Percentiles rank a stretch among this genome's conserved stretches.
These are phyloP conservation scores for Propithecus deckenii DNA, from an alignment of 2,797 vertebrate species.

Conservation along the genomic window DNA sequence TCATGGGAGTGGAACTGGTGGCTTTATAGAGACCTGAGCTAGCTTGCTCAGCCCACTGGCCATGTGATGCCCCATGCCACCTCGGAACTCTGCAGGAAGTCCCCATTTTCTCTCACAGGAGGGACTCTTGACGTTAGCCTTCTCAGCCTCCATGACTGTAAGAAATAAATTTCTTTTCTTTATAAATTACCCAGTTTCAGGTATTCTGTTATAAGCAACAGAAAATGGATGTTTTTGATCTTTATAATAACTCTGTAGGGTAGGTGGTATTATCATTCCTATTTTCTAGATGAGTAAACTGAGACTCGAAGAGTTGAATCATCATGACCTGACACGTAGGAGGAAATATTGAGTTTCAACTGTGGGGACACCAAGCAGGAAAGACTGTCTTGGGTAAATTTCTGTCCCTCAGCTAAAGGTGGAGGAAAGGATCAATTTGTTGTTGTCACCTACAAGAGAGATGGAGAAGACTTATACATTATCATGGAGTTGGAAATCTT, in stretches of 20 bases:
- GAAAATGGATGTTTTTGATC: neutral
- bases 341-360: neutral
- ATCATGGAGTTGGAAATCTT: neutral
- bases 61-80: neutral
- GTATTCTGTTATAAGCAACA: neutral
- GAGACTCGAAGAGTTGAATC: neutral
- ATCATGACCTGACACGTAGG: neutral
- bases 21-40: neutral
- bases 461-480: neutral
- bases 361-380: neutral
- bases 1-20: neutral
- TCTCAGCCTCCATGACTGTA: neutral
- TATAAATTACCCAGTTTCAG: neutral
- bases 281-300: neutral
- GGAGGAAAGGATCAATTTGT: neutral
- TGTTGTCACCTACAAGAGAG: neutral
- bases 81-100: neutral
- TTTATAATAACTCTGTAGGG: neutral
- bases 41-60: neutral
- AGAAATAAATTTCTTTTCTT: neutral
- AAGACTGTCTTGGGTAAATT: neutral
- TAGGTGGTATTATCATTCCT: neutral
- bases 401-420: neutral
- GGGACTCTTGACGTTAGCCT: neutral
- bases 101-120: neutral